Evolutionary conservation across 1,140 invertebrate genomes (phyloP), one percentile per base, ranked within the genome.

Genomic region (Bombus polaris): DNA sequence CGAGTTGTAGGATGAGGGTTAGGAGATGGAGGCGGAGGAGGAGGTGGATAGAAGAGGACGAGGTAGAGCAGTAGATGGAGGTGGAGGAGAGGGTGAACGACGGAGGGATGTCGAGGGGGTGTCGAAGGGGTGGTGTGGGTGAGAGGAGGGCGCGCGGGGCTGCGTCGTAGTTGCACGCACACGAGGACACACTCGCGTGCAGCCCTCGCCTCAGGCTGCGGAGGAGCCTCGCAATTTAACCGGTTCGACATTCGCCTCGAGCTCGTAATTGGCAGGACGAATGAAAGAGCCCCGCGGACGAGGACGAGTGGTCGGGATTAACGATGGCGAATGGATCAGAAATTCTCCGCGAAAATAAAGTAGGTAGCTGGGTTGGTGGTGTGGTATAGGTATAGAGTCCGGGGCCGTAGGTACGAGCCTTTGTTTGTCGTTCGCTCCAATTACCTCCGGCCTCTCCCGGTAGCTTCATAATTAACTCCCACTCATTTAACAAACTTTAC

Each of bases 401-500:
- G 85, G 68, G 90, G 88, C 90, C 85, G 87, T 89, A 89, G 88
- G 91, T 92, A 92, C 91, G 93, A 93, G 93, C 94, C 93, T 95
- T 95, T 95, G 94, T 95, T 95, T 95, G 94, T 95, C 94, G 94
- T 95, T 94, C 94, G 94, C 94, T 95, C 94, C 94, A 95, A 95
- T 95, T 95, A 95, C 94, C 94, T 93, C 94, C 93, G 92, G 94
- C 93, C 92, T 90, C 90, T 91, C 88, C 93, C 93, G 93, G 94
- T 95, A 94, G 94, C 94, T 95, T 95, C 94, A 95, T 95, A 95
- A 95, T 95, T 95, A 95, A 95, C 94, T 95, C 94, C 94, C 94
- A 95, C 94, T 95, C 94, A 94, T 95, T 95, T 95, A 95, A 95
- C 94, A 95, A 95, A 95, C 94, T 95, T 95, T 95, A 95, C 94